Conservation (phyloP, 2,888 invertebrate species). For the Parascotia fuliginaria region DNA sequence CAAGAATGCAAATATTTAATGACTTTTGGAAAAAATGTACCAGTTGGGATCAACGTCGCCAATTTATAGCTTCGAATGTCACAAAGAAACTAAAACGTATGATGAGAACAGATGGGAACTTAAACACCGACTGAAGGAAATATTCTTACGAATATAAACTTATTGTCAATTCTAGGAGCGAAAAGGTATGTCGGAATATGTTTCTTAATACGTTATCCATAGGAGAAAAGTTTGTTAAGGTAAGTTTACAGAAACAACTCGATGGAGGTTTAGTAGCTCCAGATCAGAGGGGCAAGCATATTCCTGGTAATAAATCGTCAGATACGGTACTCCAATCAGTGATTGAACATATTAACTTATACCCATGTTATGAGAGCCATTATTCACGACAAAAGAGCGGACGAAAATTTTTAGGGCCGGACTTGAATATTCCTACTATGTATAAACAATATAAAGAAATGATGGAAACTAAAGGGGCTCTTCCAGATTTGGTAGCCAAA, state of each 20-base stretch:
- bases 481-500: background rate
- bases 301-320: constrained; percentile 2
- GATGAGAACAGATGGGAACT: constrained; percentile 1
- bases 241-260: constrained; percentile 6
- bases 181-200: constrained; percentile 10
- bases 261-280: constrained; percentile 3
- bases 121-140: background rate
- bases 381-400: too few species aligned
- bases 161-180: background rate
- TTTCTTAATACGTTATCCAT: constrained; percentile 9
- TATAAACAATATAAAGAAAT: background rate
- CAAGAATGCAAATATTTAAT: constrained; percentile 2
- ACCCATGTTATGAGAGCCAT: constrained; percentile 7
- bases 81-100: constrained; percentile 3
- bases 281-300: constrained; percentile 8
- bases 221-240: constrained; percentile 9
- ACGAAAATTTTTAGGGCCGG: background rate
- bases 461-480: background rate
- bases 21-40: constrained; percentile 4
- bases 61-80: constrained; percentile 1
- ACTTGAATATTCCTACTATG: background rate
- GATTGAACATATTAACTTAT: constrained; percentile 1
- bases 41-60: constrained; percentile 8
- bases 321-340: constrained; percentile 4
- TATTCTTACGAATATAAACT: constrained; percentile 2